Conservation (phyloP, 1,140 invertebrate species). For the Hetaerina americana region DNA sequence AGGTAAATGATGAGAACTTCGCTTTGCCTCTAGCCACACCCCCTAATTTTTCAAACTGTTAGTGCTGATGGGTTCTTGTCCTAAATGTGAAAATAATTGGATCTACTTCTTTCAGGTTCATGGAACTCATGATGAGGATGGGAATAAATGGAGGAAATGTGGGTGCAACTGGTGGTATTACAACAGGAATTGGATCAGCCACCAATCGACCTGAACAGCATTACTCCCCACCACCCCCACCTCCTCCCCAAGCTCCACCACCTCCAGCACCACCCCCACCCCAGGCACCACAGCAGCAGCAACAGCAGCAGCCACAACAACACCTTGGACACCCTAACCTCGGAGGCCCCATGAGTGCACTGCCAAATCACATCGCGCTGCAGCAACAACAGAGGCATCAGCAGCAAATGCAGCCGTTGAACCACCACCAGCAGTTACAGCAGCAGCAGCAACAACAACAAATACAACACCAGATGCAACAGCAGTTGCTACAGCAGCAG, state of each 20-base stretch:
- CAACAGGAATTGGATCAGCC: too few relatives aligned
- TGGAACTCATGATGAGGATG: neutral
- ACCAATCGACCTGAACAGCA: neutral
- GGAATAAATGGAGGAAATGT: neutral
- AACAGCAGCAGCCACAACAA: neutral
- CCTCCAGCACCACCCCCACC: neutral
- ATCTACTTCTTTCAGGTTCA: neutral
- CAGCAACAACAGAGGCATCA: constrained; percentile 19
- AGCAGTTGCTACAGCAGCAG: constrained; percentile 17
- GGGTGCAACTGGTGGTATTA: neutral
- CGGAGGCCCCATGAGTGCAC: neutral
- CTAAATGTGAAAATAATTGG: too few relatives aligned
- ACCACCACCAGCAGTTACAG: constrained; percentile 15
- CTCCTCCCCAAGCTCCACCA: neutral
- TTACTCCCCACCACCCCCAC: neutral
- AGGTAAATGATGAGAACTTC: too few relatives aligned
- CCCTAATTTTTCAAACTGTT: too few relatives aligned
- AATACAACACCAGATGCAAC: constrained; percentile 17
- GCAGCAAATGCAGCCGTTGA: constrained; percentile 9
- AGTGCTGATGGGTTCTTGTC: too few relatives aligned
- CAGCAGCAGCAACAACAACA: constrained; percentile 19
- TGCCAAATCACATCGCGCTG: neutral
- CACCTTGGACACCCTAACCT: neutral
- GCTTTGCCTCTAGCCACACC: too few relatives aligned
- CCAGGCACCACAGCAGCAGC: neutral